Base-by-base conservation (phyloP, 2,888 invertebrate genomes). In the Cylindroiulus punctatus region DNA sequence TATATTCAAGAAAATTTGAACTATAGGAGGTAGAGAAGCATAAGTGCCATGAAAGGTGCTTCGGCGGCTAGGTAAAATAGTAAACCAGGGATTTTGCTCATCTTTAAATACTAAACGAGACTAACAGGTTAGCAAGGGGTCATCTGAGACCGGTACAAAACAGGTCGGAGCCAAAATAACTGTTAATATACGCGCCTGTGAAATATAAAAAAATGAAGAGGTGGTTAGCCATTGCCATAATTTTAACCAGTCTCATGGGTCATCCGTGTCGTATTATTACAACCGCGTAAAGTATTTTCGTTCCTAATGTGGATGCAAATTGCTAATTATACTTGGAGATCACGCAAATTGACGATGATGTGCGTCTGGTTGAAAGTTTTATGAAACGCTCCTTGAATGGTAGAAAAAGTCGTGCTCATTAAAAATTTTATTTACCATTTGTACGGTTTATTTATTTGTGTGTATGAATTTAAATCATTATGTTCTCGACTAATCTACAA, bases 71-170 rank as follows among this genome's bases (percentile, higher is more conserved):
- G 4, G 52, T n/a, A 12, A 52, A 52, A 52, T 52, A 12, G n/a
- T 2, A 2, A 52, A 19, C 10, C 10, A 4, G 52, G 12, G 12
- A 1, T 52, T n/a, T 52, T 52, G n/a, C 7, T 52, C 52, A 52
- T 52, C 52, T 12, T 52, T 52, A 52, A 52, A 52, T 52, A 52
- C 52, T 52, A n/a, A 52, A 52, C n/a, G 52, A 52, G 52, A 52
- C 19, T 17, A 52, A 52, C 12, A 7, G 52, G 52, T 52, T n/a
- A 52, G n/a, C 4, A 0, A n/a, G n/a, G n/a, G 52, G 52, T 52
- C 52, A 52, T 12, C n/a, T 52, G 19, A 52, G n/a, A 5, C n/a
- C 1, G 52, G n/a, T n/a, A n/a, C 52, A 52, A 52, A 52, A 52
- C 52, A n/a, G 52, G 52, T 52, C n/a, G 7, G 4, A 52, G 52